A percentile compares a stretch with the other conserved stretches of the same genome.
phyloP scores from a whole-genome alignment of 2,113 vertebrate species.

The Rattus rattus region DNA sequence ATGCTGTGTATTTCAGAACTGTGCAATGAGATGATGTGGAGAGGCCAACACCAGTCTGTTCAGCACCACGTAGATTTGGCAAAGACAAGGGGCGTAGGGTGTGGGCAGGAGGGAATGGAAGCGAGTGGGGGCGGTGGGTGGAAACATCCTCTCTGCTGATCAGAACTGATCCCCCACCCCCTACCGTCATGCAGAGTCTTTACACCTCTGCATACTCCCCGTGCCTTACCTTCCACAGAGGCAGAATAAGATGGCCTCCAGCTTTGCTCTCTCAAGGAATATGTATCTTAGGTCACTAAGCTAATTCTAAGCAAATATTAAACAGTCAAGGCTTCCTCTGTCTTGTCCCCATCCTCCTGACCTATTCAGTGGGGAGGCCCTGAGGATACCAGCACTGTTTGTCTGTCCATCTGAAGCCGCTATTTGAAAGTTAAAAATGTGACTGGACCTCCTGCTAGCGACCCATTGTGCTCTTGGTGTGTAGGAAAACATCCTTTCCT shows the following conservation, averaged over 20 bases:
- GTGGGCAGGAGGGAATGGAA: not conserved
- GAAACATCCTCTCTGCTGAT: too few species aligned
- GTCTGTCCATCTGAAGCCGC: not conserved
- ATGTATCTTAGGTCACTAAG: not conserved
- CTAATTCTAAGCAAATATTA: not conserved
- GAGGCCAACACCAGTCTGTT: not conserved
- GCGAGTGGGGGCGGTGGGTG: not conserved
- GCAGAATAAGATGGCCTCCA: not conserved
- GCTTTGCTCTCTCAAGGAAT: not conserved
- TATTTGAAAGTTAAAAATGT: not conserved
- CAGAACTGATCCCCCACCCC: not conserved
- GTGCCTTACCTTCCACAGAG: not conserved
- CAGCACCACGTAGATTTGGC: not conserved
- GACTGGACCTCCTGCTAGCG: not conserved
- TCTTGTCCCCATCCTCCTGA: not conserved
- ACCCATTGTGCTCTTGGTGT: not conserved
- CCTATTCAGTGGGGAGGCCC: not conserved
- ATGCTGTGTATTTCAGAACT: constrained; percentile 15
- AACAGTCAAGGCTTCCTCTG: not conserved
- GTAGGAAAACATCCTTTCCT: not conserved
- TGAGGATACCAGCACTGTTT: not conserved
- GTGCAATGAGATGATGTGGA: not conserved
- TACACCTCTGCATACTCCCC: not conserved
- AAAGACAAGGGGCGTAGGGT: not conserved
- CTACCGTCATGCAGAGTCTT: not conserved